phyloP scores from a whole-genome alignment of 2,113 vertebrate species.

The Stegostoma tigrinum region DNA sequence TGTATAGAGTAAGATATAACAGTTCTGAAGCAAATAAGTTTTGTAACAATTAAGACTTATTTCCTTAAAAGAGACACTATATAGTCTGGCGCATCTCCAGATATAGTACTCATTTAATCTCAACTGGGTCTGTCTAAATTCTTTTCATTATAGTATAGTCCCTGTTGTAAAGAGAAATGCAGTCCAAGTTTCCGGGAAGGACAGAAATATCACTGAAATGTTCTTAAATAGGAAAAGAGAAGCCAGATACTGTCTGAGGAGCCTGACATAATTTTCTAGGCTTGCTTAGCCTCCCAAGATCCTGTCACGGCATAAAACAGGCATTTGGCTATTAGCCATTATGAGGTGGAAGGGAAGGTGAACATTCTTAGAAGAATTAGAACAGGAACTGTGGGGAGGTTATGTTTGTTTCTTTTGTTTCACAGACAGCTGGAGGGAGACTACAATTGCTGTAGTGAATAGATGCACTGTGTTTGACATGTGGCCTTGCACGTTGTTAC shows the following conservation, averaged over 20 bases:
- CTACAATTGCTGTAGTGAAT: conserved; percentile 54
- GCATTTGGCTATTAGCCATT: conserved; percentile 49
- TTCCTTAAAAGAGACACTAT: conserved; percentile 51
- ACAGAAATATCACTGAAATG: conserved; percentile 56
- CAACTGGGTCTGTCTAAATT: conserved; percentile 56
- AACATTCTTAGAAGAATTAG: conserved; percentile 46
- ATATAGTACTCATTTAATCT: conserved; percentile 51
- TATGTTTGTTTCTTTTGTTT: conserved; percentile 60
- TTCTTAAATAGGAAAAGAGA: conserved; percentile 51
- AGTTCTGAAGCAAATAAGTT: not conserved
- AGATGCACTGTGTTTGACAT: conserved; percentile 49
- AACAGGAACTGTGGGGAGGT: conserved; percentile 54
- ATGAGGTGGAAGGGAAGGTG: conserved; percentile 56
- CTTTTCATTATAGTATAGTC: conserved; percentile 54
- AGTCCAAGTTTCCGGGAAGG: conserved; percentile 67
- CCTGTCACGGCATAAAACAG: conserved; percentile 45
- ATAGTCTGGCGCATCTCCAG: conserved; percentile 49
- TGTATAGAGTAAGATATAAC: not conserved
- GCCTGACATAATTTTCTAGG: conserved; percentile 47
- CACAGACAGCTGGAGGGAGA: conserved; percentile 46
- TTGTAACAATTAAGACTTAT: not conserved
- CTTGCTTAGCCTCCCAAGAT: conserved; percentile 45
- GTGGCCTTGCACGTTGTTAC: conserved; percentile 49
- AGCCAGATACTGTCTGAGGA: conserved; percentile 50
- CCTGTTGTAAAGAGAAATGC: conserved; percentile 70